Conservation (phyloP, 2,113 vertebrate genomes). For the Mandrillus leucophaeus region DNA sequence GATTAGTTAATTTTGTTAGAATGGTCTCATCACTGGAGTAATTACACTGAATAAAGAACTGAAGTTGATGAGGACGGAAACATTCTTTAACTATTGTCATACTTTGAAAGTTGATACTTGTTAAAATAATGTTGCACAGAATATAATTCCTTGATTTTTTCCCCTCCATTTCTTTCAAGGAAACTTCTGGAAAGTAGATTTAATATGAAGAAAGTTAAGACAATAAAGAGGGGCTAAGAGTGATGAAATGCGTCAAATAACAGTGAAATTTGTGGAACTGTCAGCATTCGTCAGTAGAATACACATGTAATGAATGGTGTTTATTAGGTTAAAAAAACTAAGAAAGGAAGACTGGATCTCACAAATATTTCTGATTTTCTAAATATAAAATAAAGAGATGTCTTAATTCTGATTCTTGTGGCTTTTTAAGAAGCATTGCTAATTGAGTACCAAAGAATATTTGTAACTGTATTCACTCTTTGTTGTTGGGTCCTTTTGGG, state of each 20-base stretch:
- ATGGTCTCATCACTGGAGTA: background rate
- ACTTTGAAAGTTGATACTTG: background rate
- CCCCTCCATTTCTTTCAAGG: background rate
- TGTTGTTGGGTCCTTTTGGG: background rate
- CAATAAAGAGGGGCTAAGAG: background rate
- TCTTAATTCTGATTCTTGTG: background rate
- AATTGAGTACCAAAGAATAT: background rate
- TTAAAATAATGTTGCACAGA: background rate
- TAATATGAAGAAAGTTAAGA: background rate
- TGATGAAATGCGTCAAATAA: background rate
- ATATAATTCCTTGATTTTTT: background rate
- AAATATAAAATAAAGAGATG: background rate
- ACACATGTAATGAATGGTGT: background rate
- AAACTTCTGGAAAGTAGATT: background rate
- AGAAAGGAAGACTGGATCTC: background rate
- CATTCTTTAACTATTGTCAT: background rate
- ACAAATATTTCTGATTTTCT: background rate
- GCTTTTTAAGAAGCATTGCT: background rate
- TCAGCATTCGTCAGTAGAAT: background rate
- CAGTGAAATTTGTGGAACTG: background rate
- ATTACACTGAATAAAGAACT: background rate
- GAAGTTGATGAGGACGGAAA: background rate
- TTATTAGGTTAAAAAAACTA: background rate
- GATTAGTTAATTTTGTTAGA: background rate
- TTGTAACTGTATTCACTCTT: background rate